Base-by-base conservation (phyloP, 2,113 vertebrate genomes). In the Scytalopus superciliaris region DNA sequence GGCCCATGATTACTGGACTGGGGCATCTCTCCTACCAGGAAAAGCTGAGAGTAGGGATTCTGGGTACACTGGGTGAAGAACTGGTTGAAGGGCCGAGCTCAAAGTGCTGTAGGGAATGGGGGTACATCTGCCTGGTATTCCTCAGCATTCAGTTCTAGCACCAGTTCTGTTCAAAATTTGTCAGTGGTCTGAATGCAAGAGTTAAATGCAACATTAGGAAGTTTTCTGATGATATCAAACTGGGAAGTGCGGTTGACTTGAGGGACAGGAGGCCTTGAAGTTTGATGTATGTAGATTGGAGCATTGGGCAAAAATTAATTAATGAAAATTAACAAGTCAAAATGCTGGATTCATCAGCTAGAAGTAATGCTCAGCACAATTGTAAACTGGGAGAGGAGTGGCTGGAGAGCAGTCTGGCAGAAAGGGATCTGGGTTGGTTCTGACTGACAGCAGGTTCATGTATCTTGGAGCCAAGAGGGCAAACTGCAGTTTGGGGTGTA, bases 361-460 rank as follows among this genome's bases (percentile, higher is more conserved):
- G 11, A 18, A 30, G 31, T 39, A 45, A 33, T 0, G 0, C 6
- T 2, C 3, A 3, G 11, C 8, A 47, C 15, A 63, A 7, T 8
- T 64, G 14, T 15, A 55, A 35, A 52, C 2, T 40, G 22, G 37
- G 69, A 90, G 47, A 52, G 13, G 47, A 75, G 12, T 28, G 15
- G 6, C 55, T 78, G 25, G 19, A 73, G 3, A 53, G 11, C 19
- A 49, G 27, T 35, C 11, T 37, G 28, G 21, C 22, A 66, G 40
- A 60, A 50, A 3, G 11, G 9, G 23, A 27, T 67, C 16, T 39
- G 40, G 6, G 12, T 0, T n/a, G n/a, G 2, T 73, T 28, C 35
- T 49, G 33, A 10, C 5, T 24, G 37, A 40, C 18, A 75, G 9
- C 7, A 33, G 21, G 22, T 3, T 64, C 2, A 16, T 0, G 30